Conservation (phyloP, 2,797 vertebrate species). For the Nannoperca obscura region DNA sequence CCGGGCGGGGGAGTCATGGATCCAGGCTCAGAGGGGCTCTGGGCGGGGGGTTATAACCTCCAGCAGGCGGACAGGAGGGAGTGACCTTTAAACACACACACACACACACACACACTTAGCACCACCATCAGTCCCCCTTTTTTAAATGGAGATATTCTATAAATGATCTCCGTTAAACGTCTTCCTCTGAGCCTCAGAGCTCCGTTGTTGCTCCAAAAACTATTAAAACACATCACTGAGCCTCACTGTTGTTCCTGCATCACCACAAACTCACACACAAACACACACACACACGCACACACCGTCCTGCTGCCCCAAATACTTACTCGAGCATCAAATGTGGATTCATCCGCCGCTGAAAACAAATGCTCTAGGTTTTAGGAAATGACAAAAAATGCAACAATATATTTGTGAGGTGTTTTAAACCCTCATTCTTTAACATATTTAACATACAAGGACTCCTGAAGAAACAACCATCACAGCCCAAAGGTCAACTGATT, state of each 20-base stretch:
- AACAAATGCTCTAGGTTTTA: neutral
- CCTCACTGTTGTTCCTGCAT: too few species aligned
- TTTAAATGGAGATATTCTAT: too few species aligned
- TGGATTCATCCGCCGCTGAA: neutral
- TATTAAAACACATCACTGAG: too few species aligned
- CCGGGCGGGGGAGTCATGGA: constrained; percentile 18
- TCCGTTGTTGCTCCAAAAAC: too few species aligned
- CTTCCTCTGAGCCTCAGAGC: too few species aligned
- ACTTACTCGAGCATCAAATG: neutral
- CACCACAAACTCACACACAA: too few species aligned
- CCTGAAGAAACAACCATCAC: too few species aligned
- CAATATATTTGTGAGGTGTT: too few species aligned
- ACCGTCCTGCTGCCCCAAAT: neutral
- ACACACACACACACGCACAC: neutral
- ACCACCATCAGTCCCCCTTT: neutral
- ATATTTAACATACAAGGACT: too few species aligned
- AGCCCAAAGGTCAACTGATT: too few species aligned
- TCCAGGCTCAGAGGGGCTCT: constrained; percentile 9
- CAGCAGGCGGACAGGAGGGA: constrained; percentile 24
- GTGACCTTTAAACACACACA: constrained; percentile 32
- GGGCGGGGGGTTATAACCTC: constrained; percentile 23
- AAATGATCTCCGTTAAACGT: too few species aligned
- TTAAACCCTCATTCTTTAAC: too few species aligned
- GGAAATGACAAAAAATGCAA: neutral
- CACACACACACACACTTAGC: neutral